Conservation (phyloP, 2,888 invertebrate genomes). For the Scotopteryx bipunctaria region DNA sequence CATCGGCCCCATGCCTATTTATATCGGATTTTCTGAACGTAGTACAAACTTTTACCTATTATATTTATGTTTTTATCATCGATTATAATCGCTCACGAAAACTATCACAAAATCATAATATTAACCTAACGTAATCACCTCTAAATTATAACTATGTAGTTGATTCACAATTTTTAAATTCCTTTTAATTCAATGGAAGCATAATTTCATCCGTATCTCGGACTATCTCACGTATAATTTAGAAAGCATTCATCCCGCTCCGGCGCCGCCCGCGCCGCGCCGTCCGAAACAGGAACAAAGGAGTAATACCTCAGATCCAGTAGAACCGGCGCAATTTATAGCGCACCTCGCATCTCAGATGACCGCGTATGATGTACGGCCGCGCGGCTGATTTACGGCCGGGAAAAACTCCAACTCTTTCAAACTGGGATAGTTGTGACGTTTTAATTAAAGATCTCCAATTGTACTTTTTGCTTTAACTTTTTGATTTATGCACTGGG, state of each 20-base stretch:
- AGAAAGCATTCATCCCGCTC: neutral
- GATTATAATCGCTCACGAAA: no score
- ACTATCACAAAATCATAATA: no score
- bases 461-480: slow-evolving; percentile 17
- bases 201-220: no score
- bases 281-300: slow-evolving; percentile 14
- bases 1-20: no score
- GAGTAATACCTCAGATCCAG: slow-evolving; percentile 18
- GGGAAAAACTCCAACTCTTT: slow-evolving; percentile 34
- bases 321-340: slow-evolving; percentile 48
- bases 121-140: no score
- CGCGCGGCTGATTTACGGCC: slow-evolving; percentile 52
- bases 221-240: neutral
- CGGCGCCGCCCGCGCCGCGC: neutral
- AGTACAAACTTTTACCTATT: no score
- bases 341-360: slow-evolving; percentile 41
- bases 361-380: slow-evolving; percentile 52
- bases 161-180: no score
- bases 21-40: no score
- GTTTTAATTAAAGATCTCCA: slow-evolving; percentile 39
- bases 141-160: no score
- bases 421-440: slow-evolving; percentile 31
- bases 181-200: no score
- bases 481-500: slow-evolving; percentile 18
- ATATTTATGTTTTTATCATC: no score